phyloP scores from a whole-genome alignment of 2,797 vertebrate species.

The Syngnathus acus region DNA sequence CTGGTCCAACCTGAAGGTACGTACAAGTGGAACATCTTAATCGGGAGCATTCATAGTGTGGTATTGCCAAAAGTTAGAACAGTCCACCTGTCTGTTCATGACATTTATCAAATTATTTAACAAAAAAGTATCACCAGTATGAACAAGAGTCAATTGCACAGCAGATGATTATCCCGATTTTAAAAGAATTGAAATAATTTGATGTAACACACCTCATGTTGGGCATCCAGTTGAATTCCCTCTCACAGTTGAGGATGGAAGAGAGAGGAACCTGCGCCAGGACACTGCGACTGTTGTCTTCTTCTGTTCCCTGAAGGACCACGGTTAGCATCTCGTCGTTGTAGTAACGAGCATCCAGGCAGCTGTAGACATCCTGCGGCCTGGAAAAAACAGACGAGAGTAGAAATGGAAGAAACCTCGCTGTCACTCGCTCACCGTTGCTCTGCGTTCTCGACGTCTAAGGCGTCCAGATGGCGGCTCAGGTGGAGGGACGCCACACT shows the following conservation, averaged over 20 bases:
- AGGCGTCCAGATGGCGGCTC: slow-evolving; percentile 67
- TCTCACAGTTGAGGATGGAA: slow-evolving; percentile 70
- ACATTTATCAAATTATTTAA: too few species aligned
- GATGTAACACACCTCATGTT: slow-evolving; percentile 67
- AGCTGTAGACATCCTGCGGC: slow-evolving; percentile 71
- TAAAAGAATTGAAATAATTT: too few species aligned
- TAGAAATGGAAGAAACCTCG: neutral
- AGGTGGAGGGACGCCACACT: slow-evolving; percentile 80
- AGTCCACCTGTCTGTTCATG: too few species aligned
- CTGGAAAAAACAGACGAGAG: slow-evolving; percentile 16
- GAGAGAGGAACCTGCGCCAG: slow-evolving; percentile 85
- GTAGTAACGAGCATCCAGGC: slow-evolving; percentile 91
- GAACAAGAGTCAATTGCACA: too few species aligned
- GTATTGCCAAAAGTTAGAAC: too few species aligned
- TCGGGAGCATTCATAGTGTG: neutral
- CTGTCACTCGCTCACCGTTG: slow-evolving; percentile 66
- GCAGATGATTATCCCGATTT: too few species aligned
- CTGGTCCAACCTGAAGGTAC: slow-evolving; percentile 78
- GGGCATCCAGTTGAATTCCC: slow-evolving; percentile 75
- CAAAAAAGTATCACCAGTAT: neutral
- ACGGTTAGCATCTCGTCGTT: slow-evolving; percentile 91
- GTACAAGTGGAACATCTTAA: neutral
- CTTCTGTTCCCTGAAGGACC: slow-evolving; percentile 74
- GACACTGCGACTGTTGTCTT: slow-evolving; percentile 74
- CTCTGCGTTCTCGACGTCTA: slow-evolving; percentile 48